phyloP scores from a whole-genome alignment of 2,113 vertebrate genomes.

The Gobiocypris rarus region DNA sequence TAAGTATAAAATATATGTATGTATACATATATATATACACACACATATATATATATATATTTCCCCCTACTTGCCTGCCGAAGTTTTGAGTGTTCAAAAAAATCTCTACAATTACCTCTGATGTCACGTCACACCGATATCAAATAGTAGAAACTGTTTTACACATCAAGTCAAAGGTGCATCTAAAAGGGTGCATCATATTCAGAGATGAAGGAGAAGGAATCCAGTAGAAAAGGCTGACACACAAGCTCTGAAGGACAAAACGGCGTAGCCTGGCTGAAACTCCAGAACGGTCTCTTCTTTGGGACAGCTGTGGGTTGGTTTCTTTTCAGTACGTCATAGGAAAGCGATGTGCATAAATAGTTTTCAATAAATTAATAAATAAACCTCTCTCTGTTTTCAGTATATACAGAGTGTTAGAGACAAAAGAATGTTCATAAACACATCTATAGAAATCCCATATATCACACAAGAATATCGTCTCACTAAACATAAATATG shows the following conservation, averaged over 20 bases:
- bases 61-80: constrained; percentile 2
- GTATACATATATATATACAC: too few relatives aligned
- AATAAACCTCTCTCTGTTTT: constrained; percentile 58
- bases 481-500: constrained; percentile 52
- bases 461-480: constrained; percentile 44
- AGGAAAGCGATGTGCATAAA: constrained; percentile 59
- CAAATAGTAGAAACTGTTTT: constrained; percentile 47
- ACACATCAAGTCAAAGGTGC: constrained; percentile 37
- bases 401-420: constrained; percentile 55
- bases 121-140: constrained; percentile 24
- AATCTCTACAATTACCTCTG: not conserved
- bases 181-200: constrained; percentile 44
- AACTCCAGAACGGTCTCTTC: constrained; percentile 61
- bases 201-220: constrained; percentile 13
- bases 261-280: constrained; percentile 49
- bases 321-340: constrained; percentile 39
- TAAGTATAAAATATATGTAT: constrained; percentile 23
- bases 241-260: constrained; percentile 45
- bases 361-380: constrained; percentile 73
- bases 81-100: constrained; percentile 20
- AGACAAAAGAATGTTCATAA: constrained; percentile 53
- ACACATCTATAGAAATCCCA: constrained; percentile 48
- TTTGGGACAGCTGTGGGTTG: constrained; percentile 59
- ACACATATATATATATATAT: not conserved
- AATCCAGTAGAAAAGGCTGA: constrained; percentile 47